These are phyloP conservation scores for Danio tinwini DNA, from an alignment of 2,797 vertebrate species.

Conservation along the genomic window DNA sequence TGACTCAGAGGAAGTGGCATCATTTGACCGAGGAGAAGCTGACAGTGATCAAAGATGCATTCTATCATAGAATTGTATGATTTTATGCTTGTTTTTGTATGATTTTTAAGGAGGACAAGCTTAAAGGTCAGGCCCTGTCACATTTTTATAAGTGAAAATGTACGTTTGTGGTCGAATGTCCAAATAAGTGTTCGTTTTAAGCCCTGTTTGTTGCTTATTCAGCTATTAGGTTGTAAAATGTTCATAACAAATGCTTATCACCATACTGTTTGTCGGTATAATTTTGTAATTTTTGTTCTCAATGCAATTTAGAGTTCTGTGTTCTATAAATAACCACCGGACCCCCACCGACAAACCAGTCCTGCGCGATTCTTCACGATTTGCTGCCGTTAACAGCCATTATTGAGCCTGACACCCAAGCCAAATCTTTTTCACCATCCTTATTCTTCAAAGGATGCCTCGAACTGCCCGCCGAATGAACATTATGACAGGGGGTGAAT, in stretches of 20 bases:
- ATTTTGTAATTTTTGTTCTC: neutral
- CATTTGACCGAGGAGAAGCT: no score
- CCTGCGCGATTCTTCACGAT: neutral
- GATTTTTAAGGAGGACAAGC: no score
- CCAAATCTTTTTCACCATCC: conserved; percentile 51
- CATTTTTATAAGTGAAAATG: no score
- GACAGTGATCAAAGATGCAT: no score
- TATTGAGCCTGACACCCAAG: conserved; percentile 36
- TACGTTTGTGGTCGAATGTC: no score
- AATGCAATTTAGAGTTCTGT: neutral
- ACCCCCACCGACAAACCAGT: neutral
- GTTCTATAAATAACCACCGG: neutral
- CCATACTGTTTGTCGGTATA: neutral
- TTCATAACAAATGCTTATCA: neutral
- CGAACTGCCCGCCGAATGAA: conserved; percentile 40
- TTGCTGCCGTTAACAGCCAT: conserved; percentile 11
- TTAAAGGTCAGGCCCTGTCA: no score
- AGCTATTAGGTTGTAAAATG: neutral
- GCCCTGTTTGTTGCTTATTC: neutral
- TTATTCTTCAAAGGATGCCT: conserved; percentile 44
- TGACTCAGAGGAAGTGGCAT: no score
- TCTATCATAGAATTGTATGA: no score
- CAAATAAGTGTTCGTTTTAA: no score
- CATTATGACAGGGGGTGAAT: conserved; percentile 74
- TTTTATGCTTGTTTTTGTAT: no score